phyloP scores from a whole-genome alignment of 2,888 invertebrate genomes.

The Coecobrya sp. region DNA sequence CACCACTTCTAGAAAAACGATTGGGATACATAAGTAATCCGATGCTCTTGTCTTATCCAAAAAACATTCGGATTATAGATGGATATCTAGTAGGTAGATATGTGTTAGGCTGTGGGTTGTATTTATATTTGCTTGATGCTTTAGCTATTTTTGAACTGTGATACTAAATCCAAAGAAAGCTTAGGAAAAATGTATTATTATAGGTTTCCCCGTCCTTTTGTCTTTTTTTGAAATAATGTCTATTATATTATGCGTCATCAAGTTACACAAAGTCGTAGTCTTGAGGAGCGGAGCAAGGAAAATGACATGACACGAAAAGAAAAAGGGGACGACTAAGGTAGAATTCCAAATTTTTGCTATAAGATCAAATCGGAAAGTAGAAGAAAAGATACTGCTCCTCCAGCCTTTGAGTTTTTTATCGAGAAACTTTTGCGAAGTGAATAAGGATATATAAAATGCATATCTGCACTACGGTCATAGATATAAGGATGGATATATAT shows the following conservation, averaged over 20 bases:
- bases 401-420: conserved; percentile 23
- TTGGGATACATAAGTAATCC: neutral
- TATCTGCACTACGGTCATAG: neutral
- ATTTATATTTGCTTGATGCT: neutral
- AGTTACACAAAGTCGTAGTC: conserved; percentile 23
- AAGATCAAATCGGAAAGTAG: conserved; percentile 29
- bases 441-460: conserved; percentile 6
- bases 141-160: conserved; percentile 32
- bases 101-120: neutral
- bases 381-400: conserved; percentile 13
- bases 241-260: conserved; percentile 49
- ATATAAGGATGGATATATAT: neutral
- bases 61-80: neutral
- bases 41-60: conserved; percentile 4
- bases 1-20: neutral
- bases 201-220: neutral
- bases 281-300: conserved; percentile 40
- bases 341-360: conserved; percentile 54
- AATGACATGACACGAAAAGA: conserved; percentile 64
- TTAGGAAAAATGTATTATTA: neutral
- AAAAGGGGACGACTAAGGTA: conserved; percentile 26
- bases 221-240: conserved; percentile 38
- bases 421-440: conserved; percentile 36
- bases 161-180: conserved; percentile 25
- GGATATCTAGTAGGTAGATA: neutral